Evolutionary conservation across 2,113 vertebrate genomes (phyloP), one percentile per base, ranked within the genome.

Genomic region (Talpa occidentalis): DNA sequence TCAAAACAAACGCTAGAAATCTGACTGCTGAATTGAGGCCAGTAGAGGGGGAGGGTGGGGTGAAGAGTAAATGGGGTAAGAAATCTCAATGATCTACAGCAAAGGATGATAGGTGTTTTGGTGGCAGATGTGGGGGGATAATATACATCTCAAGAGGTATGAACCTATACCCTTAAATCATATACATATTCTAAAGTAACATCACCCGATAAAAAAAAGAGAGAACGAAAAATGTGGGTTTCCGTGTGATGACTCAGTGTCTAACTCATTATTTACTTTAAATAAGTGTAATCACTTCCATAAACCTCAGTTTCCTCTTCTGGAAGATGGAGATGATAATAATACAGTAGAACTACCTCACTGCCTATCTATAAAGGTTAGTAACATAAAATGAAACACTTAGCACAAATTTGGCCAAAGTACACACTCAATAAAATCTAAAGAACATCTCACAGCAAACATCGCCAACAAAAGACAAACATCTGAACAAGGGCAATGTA

Each of bases 231-330:
- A 11, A 62, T 3, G 1, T 32, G 24, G 73, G 32, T 9, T 32
- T 56, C 19, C 12, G 1, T 37, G 56, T 59, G 5, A 89, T 6
- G 24, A 37, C 54, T 67, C 22, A 47, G 14, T 87, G 90, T 90
- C 84, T 82, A 83, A 79, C 24, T 76, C 37, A 44, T 78, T 69
- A 35, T 76, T 56, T 86, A 70, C 85, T 40, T 69, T 62, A 19
- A 26, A 37, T 30, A 37, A 82, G 22, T 74, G 54, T 60, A 89
- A 87, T 72, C 35, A 87, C 21, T 42, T 93, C 69, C 66, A 52
- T 76, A 90, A 92, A 42, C 44, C 15, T 67, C 83, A 56, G n/a
- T 64, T 95, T 88, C 30, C 69, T 88, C 42, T 74, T 74, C 49
- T 47, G 21, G 79, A 35, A 95, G n/a, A 86, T 49, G 15, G 11